Conservation (phyloP, 2,888 invertebrate genomes). For the Ormia ochracea region DNA sequence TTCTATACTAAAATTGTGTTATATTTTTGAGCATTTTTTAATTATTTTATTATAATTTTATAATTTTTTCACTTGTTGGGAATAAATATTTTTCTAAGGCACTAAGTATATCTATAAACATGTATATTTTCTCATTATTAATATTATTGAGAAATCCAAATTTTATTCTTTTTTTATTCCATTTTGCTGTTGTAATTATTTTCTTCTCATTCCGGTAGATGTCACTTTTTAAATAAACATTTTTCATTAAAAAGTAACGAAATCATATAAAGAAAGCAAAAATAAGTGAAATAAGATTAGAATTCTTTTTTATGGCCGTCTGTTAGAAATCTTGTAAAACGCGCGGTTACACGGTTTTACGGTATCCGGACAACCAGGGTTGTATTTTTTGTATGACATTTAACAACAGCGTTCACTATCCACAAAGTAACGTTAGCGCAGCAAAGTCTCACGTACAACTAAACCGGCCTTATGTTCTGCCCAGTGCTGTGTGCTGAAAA, state of each 20-base stretch:
- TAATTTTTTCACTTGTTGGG: slow-evolving; percentile 24
- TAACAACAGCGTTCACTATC: slow-evolving; percentile 46
- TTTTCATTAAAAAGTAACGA: slow-evolving; percentile 62
- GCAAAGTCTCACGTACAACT: slow-evolving; percentile 77
- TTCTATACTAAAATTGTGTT: slow-evolving; percentile 17
- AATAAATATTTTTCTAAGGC: slow-evolving; percentile 53
- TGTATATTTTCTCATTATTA: slow-evolving; percentile 8
- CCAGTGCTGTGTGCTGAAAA: slow-evolving; percentile 35
- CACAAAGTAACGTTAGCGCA: slow-evolving; percentile 68
- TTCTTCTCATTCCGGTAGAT: no score
- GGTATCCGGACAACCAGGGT: slow-evolving; percentile 53
- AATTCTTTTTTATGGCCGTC: not conserved
- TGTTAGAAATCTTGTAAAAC: slow-evolving; percentile 20
- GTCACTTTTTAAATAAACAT: slow-evolving; percentile 43
- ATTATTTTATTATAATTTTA: slow-evolving; percentile 10
- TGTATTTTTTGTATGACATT: slow-evolving; percentile 50
- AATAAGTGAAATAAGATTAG: slow-evolving; percentile 20
- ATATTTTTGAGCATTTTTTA: slow-evolving; percentile 51
- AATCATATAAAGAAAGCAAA: no score
- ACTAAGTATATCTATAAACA: no score
- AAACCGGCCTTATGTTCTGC: slow-evolving; percentile 69
- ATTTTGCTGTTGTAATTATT: slow-evolving; percentile 22
- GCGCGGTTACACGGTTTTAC: slow-evolving; percentile 52
- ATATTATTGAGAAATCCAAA: slow-evolving; percentile 3
- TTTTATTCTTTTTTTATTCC: not conserved